These are phyloP conservation scores for Gonioctena quinquepunctata DNA, from an alignment of 1,140 invertebrate genomes.

Conservation along the genomic window DNA sequence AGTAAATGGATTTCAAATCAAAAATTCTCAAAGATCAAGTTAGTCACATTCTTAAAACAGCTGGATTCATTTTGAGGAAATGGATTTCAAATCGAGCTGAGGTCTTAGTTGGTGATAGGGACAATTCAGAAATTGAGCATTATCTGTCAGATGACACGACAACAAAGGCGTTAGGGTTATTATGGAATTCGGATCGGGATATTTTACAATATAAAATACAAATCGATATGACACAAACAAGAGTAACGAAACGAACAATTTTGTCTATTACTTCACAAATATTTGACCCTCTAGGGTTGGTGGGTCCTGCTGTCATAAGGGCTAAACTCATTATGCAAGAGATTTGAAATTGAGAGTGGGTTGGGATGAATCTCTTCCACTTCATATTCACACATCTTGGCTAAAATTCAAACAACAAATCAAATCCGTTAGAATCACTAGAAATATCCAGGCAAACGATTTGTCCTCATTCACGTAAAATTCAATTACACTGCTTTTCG, in stretches of 20 bases:
- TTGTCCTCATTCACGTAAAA: background rate
- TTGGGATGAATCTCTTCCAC: constrained; percentile 54
- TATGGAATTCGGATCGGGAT: constrained; percentile 46
- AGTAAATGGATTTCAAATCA: constrained; percentile 32
- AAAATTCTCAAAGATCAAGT: constrained; percentile 36
- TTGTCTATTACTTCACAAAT: constrained; percentile 48
- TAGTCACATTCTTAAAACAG: constrained; percentile 18
- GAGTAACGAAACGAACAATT: constrained; percentile 50
- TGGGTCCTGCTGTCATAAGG: constrained; percentile 49
- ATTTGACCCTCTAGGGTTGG: constrained; percentile 57
- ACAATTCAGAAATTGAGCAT: background rate
- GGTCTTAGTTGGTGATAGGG: background rate
- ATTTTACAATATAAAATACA: constrained; percentile 40
- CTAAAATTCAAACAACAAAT: background rate
- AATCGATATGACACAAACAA: background rate
- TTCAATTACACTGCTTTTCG: constrained; percentile 23
- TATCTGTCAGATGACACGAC: background rate
- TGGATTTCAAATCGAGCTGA: constrained; percentile 35
- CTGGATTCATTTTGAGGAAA: constrained; percentile 34
- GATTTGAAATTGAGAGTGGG: constrained; percentile 48
- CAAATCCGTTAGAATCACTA: background rate
- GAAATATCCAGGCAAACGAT: background rate
- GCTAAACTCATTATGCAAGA: constrained; percentile 56
- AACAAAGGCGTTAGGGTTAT: constrained; percentile 47
- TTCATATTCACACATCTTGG: constrained; percentile 22